Evolutionary conservation across 2,797 vertebrate species (phyloP), one percentile per base, ranked within the genome.

Genomic region (Manis javanica): DNA sequence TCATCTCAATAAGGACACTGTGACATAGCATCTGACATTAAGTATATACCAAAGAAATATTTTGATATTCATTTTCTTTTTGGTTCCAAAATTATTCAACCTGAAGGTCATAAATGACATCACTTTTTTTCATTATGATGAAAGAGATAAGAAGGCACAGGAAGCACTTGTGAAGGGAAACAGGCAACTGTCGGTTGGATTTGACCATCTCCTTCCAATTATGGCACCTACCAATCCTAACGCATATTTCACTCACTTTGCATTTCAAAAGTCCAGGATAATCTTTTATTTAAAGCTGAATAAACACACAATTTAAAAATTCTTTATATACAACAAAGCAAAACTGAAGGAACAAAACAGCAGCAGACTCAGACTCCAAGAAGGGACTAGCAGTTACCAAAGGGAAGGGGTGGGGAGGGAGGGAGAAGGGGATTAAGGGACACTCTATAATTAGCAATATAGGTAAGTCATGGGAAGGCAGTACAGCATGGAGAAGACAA

Each of bases 61-160:
- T 55, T 69, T 89, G 24, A 87, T 55, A 87, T 91, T 61, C 37
- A 87, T 64, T 77, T 87, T 91, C 53, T 61, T 34, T 71, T 68
- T 71, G 69, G 14, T 77, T 69, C 42, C 19, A 87, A 86, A 87
- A 63, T 94, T 72, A 66, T 87, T 91, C 49, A 66, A 49, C 39
- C 63, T 91, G 26, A 82, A 82, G 26, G 2, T 87, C 83, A 81
- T 59, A 18, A 42, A 12, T 42, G n/a, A 61, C 7, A 24, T 71
- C 5, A 3, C 63, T 85, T 21, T 77, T 69, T 87, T 74, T 91
- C 49, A 57, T 87, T n/a, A n/a, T 51, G 66, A 81, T 87, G 26
- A 87, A 81, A 66, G 37, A 86, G 29, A 13, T 78, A 42, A 95
- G 34, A 75, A 82, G 42, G 42, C 39, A 63, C 10, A 39, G 31